A percentile compares a stretch with the other conserved stretches of the same genome.
Conservation (phyloP, 1,140 invertebrate species). For the Heliconius congener region DNA sequence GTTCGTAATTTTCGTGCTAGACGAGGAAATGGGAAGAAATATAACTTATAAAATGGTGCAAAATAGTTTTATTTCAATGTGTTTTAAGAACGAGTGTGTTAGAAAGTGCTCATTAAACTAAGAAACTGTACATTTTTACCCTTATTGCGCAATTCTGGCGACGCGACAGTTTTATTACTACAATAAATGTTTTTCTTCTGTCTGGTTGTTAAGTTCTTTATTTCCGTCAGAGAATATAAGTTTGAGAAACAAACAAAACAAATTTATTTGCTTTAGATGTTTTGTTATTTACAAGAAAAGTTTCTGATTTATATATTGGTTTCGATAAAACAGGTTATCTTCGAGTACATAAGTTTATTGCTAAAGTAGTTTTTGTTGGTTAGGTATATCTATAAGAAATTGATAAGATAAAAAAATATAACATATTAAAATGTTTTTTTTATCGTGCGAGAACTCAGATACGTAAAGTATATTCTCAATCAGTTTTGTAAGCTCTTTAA, state of each 20-base stretch:
- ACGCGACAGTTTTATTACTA: constrained; percentile 42
- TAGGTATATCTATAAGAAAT: no score
- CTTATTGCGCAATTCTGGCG: constrained; percentile 16
- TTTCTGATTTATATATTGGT: background rate
- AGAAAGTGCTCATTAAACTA: constrained; percentile 30
- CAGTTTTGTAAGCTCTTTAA: no score
- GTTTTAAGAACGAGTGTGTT: constrained; percentile 11
- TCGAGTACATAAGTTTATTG: background rate
- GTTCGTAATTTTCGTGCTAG: background rate
- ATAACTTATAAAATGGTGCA: background rate
- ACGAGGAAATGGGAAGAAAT: background rate
- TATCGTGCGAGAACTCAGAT: no score
- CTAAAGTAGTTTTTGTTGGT: background rate
- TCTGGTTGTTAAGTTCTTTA: constrained; percentile 41
- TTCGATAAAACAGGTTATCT: background rate
- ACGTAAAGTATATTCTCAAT: no score
- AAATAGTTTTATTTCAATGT: constrained; percentile 19
- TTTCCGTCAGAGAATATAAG: constrained; percentile 30
- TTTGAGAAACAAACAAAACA: constrained; percentile 25
- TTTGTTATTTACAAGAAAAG: background rate
- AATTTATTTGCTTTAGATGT: constrained; percentile 2
- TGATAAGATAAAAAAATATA: no score
- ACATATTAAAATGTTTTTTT: no score
- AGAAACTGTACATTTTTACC: constrained; percentile 32
- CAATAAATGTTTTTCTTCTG: constrained; percentile 39